A percentile compares a stretch with the other conserved stretches of the same genome.
phyloP scores from a whole-genome alignment of 2,113 vertebrate genomes.

The Pseudonaja textilis region DNA sequence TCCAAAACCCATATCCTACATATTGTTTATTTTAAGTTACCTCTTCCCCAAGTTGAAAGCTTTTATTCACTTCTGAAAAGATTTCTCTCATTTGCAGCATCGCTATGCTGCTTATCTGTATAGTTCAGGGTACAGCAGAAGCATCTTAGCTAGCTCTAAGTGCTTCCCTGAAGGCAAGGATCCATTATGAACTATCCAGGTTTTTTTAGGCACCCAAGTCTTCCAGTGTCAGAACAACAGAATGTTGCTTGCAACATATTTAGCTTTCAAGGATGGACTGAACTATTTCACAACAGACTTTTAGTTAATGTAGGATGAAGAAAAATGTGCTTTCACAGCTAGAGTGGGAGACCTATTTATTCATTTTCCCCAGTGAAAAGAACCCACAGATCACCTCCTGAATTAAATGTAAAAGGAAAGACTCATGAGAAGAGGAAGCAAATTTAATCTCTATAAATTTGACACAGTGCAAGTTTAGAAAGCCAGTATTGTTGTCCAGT shows the following conservation, averaged over 20 bases:
- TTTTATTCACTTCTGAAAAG: slow-evolving; percentile 1
- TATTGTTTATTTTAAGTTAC: neutral
- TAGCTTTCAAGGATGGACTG: neutral
- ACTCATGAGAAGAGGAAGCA: neutral
- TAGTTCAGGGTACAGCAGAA: neutral
- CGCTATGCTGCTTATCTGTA: neutral
- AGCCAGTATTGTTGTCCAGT: neutral
- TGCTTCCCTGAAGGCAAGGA: neutral
- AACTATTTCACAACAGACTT: neutral
- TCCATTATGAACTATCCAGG: neutral
- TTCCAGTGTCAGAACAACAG: neutral
- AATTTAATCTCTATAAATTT: neutral
- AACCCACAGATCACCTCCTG: neutral
- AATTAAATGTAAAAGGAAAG: neutral
- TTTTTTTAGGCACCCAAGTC: neutral
- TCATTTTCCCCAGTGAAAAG: neutral
- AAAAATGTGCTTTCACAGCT: neutral
- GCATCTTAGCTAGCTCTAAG: neutral
- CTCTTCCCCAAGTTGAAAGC: neutral
- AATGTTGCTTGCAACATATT: neutral
- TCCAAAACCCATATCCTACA: neutral
- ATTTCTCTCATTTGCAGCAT: neutral
- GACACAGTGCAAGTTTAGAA: neutral
- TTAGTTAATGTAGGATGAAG: neutral
- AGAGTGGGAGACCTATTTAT: neutral